Evolutionary conservation across 2,888 invertebrate species (phyloP).

Genomic region (Polyploca ridens): DNA sequence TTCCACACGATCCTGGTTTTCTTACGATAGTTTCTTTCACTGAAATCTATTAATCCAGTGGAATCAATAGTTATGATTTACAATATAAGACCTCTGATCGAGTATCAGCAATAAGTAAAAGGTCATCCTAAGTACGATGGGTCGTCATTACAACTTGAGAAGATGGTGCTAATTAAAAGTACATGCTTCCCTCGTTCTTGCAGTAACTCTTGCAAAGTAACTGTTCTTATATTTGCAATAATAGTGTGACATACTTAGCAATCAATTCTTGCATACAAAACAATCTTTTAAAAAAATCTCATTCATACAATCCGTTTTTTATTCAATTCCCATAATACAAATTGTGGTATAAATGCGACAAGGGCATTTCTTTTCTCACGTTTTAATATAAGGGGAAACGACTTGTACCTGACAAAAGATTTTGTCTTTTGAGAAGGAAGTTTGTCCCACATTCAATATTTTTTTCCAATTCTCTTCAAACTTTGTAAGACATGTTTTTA

Average conservation of each 20-base stretch:
- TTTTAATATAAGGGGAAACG: slow-evolving; percentile 6
- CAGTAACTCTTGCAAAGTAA: background rate
- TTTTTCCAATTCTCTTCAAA: slow-evolving; percentile 15
- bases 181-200: background rate
- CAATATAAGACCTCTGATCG: too few relatives aligned
- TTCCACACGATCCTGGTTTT: too few relatives aligned
- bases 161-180: background rate
- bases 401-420: slow-evolving; percentile 7
- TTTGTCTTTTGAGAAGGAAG: slow-evolving; percentile 34
- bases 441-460: slow-evolving; percentile 24
- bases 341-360: background rate
- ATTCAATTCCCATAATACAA: background rate
- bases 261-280: too few relatives aligned
- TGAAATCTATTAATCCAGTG: too few relatives aligned
- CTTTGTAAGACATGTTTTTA: slow-evolving; percentile 3
- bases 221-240: background rate
- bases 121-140: background rate
- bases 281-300: too few relatives aligned
- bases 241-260: too few relatives aligned
- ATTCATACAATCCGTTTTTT: background rate
- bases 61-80: too few relatives aligned
- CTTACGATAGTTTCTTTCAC: too few relatives aligned
- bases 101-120: background rate
- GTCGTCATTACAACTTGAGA: background rate
- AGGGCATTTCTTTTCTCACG: slow-evolving; percentile 12